Evolutionary conservation across 2,797 vertebrate species (phyloP), one percentile per base, ranked within the genome.

Genomic region (Enteromius treurensis): DNA sequence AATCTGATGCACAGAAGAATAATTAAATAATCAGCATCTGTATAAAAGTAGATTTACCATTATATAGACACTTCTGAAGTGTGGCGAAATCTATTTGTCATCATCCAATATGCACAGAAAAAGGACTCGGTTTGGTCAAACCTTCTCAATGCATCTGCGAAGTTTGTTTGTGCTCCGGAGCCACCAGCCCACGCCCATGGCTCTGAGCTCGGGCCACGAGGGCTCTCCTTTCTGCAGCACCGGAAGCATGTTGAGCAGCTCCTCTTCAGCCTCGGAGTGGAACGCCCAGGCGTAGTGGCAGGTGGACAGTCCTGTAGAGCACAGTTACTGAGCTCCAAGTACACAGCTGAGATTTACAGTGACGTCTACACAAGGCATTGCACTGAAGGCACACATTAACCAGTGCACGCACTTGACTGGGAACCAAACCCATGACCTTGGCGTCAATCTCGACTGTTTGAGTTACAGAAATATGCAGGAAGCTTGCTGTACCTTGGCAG

Each of bases 101-200:
- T 40, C 5, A n/a, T 21, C 1, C 42, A 42, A n/a, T 3, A 68
- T 10, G 40, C 21, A 42, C 13, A 45, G 37, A 69, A 23, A 23
- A 45, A 9, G 0, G 0, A 4, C 9, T 49, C 7, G 1, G 11
- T 4, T 21, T 26, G 0, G 0, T 65, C 86, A 91, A 91, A 98
- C 98, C 96, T 98, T 99, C 88, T 99, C 98, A 73, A 99, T 96
- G 89, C 97, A 98, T 87, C 90, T 96, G 79, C 98, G 96, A 19
- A 99, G 93, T 80, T 95, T 96, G 87, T 95, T 95, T 55, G 93
- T 96, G 93, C 96, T 99, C 78, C 97, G 94, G 84, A 99, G 93
- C 98, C 98, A 99, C 98, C 98, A 99, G 71, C 97, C 98, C 45
- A 98, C 82, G 26, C 98, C 98, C 97, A 99, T 98, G 26, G 98